Evolutionary conservation across 2,113 vertebrate genomes (phyloP).

Genomic region (Balaeniceps rex): DNA sequence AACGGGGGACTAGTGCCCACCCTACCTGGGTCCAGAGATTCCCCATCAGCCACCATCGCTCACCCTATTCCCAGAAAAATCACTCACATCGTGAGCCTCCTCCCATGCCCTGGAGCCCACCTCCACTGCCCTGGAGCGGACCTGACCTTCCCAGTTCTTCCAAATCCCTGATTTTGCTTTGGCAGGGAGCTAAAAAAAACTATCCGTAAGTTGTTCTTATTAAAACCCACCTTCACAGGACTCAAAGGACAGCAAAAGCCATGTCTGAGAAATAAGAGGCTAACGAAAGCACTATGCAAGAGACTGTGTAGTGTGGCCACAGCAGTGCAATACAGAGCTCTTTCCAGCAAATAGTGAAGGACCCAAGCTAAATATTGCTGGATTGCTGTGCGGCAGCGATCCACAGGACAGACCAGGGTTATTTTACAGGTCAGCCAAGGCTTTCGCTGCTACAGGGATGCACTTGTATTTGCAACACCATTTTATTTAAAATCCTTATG

Average conservation of each 20-base stretch:
- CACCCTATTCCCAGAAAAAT: neutral
- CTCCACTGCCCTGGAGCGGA: fast-evolving
- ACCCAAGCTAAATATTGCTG: neutral
- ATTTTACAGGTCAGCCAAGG: neutral
- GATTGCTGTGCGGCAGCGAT: neutral
- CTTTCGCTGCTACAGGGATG: neutral
- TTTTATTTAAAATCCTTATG: neutral
- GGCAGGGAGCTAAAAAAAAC: neutral
- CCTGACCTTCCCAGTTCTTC: neutral
- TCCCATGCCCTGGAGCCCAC: neutral
- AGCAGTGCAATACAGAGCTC: neutral
- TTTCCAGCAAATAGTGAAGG: neutral
- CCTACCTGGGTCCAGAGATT: neutral
- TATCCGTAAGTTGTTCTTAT: neutral
- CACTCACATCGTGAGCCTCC: neutral
- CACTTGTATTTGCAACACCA: neutral
- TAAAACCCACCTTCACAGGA: neutral
- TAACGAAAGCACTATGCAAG: neutral
- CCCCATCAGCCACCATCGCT: neutral
- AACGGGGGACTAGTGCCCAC: fast-evolving
- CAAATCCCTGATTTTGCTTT: neutral
- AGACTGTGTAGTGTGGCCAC: neutral
- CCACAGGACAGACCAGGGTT: neutral
- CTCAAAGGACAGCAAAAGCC: neutral
- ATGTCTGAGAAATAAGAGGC: neutral